Base-by-base conservation (phyloP, 2,797 vertebrate species). In the Columba guinea region DNA sequence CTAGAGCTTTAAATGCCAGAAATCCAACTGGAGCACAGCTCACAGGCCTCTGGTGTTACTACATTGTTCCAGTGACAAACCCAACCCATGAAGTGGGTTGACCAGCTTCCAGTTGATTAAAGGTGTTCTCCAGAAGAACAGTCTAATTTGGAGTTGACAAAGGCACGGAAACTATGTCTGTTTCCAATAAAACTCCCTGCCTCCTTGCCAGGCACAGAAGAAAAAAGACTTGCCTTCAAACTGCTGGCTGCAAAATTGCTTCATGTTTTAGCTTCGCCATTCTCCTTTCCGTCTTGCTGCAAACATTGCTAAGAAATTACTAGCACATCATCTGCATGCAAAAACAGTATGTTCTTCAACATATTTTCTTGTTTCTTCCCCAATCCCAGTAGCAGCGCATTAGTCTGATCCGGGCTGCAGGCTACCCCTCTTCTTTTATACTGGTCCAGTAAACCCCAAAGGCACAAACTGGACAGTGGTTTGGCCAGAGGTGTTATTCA, bases 111-210 rank as follows among this genome's bases (percentile, higher is more conserved):
- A 97, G 88, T 41, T 55, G 88, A 93, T 95, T 85, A 85, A 96
- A 96, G 95, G 86, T 71, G 69, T 87, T 95, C 91, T 96, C 85
- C 94, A 94, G 86, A 82, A 93, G 85, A 93, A 67, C 27, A 5
- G 64, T n/a, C 68, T 76, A 74, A 80, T 83, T 77, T 7, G 0
- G 74, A 77, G 64, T 32, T 68, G 86, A 94, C 93, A 93, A 92
- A 95, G 41, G 84, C 86, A 44, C 65, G 93, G 94, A 94, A 97
- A 96, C 84, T 91, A 17, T 51, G 74, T 87, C 94, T 95, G 90
- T 75, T 85, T 94, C 91, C 93, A 95, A 92, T 80, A 96, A 90
- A 87, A n/a, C 74, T 87, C 70, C 34, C 37, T 74, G 49, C 59
- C 58, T 89, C 48, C 49, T 67, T 93, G 94, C 95, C 96, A 96